Percentiles rank a stretch among this genome's conserved stretches.
These are phyloP conservation scores for Brachyhypopomus gauderio DNA, from an alignment of 2,113 vertebrate genomes.

Conservation along the genomic window DNA sequence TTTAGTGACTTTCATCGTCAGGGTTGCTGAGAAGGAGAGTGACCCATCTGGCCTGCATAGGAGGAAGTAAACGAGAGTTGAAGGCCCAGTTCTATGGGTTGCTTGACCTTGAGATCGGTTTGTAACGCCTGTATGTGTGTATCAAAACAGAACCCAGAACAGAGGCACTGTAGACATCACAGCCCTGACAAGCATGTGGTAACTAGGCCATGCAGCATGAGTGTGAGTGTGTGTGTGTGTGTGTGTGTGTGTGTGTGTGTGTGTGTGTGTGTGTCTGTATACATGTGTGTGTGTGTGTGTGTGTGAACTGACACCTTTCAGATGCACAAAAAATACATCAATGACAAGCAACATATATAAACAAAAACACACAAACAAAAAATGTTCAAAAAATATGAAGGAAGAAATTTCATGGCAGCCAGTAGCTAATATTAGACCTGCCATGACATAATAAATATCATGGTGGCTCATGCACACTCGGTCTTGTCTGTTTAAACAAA, in stretches of 20 bases:
- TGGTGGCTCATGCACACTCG: slow-evolving; percentile 13
- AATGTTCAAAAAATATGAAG: neutral
- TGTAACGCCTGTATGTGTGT: no score
- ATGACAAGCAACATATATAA: neutral
- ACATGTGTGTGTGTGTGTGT: slow-evolving; percentile 6
- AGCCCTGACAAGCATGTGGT: no score
- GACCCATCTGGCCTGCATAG: no score
- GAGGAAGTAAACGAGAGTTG: no score
- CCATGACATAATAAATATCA: neutral
- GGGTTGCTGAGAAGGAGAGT: no score
- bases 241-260: neutral
- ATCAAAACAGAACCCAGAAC: no score
- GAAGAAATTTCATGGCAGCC: neutral
- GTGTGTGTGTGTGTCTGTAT: slow-evolving; percentile 18
- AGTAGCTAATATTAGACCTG: neutral
- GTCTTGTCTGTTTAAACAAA: slow-evolving; percentile 26
- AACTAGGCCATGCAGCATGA: no score
- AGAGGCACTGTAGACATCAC: no score
- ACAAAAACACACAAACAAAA: no score
- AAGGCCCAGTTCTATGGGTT: no score
- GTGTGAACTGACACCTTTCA: neutral
- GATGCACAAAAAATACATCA: neutral
- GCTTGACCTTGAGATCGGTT: no score
- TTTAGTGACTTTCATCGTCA: no score
- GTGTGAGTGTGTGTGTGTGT: slow-evolving; percentile 10